These are phyloP conservation scores for Prietella phreatophila DNA, from an alignment of 2,113 vertebrate genomes.

Conservation along the genomic window DNA sequence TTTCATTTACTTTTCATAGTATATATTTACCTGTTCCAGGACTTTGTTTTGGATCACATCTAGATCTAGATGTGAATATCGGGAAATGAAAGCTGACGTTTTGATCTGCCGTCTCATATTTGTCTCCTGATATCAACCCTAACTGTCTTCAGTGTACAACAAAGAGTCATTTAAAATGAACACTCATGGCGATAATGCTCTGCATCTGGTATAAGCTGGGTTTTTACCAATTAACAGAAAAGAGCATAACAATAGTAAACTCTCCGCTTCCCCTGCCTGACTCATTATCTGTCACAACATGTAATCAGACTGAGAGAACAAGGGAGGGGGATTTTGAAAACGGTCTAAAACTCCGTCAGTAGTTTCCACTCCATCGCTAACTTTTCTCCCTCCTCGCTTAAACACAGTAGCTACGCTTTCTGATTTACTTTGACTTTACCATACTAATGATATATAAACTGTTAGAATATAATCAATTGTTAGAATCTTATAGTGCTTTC, in stretches of 20 bases:
- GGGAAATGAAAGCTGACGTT: background rate
- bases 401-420: background rate
- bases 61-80: background rate
- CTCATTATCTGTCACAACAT: background rate
- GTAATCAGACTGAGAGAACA: background rate
- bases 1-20: background rate
- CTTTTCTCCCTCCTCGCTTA: background rate
- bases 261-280: background rate
- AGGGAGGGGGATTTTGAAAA: conserved; percentile 31
- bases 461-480: background rate
- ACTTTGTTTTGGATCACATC: background rate
- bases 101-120: background rate
- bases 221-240: background rate
- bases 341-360: conserved; percentile 1
- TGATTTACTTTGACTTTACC: background rate
- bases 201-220: background rate
- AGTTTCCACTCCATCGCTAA: background rate
- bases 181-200: background rate
- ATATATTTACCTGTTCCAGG: background rate
- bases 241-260: background rate
- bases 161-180: background rate
- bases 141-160: background rate
- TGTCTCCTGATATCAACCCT: background rate
- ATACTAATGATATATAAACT: background rate
- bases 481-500: background rate